Evolutionary conservation across 2,888 invertebrate genomes (phyloP).

Genomic region (Tribolium freemani): DNA sequence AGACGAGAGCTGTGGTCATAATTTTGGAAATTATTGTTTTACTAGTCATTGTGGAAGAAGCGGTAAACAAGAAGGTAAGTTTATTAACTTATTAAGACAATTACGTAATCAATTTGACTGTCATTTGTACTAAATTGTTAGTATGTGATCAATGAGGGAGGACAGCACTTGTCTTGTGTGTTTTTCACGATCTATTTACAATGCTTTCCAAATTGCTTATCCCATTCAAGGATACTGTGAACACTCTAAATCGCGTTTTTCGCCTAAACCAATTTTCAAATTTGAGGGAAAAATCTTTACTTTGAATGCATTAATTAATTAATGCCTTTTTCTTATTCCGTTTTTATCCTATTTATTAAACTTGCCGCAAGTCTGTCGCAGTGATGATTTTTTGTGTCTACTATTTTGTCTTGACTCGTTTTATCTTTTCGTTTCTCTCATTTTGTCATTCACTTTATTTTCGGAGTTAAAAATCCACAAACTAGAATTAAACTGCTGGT

Average conservation of each 20-base stretch:
- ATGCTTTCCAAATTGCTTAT: background rate
- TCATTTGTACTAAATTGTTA: background rate
- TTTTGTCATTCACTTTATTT: background rate
- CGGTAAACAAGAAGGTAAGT: conserved; percentile 12
- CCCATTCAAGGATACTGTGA: conserved; percentile 33
- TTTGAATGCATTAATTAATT: background rate
- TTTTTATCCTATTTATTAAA: background rate
- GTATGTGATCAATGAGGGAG: background rate
- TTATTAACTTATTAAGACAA: background rate
- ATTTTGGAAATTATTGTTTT: background rate
- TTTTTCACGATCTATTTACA: background rate
- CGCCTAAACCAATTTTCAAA: background rate
- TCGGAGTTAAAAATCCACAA: background rate
- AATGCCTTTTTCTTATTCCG: background rate
- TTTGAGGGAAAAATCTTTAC: background rate
- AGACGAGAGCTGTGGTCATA: background rate
- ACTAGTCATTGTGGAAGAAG: background rate
- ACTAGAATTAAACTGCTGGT: conserved; percentile 2
- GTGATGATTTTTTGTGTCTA: background rate
- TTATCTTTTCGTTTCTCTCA: background rate
- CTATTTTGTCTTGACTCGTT: background rate
- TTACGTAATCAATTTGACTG: background rate
- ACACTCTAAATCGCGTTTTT: conserved; percentile 24
- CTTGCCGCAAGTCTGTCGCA: background rate
- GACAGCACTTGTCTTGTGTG: conserved; percentile 11